Conservation (phyloP, 2,113 vertebrate genomes). For the Xiphophorus maculatus region DNA sequence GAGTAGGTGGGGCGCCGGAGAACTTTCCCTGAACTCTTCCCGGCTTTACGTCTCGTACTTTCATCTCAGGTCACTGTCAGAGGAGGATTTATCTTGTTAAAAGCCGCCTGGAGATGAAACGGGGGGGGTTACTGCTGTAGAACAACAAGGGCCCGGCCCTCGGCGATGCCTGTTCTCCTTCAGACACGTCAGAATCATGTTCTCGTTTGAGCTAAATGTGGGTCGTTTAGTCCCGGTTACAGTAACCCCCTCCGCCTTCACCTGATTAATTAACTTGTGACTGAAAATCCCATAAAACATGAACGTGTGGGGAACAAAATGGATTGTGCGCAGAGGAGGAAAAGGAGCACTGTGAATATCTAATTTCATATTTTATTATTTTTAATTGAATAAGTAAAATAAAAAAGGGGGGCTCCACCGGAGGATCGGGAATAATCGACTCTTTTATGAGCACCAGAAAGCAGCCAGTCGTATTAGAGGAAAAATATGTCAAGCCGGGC, state of each 20-base stretch:
- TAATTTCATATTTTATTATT: slow-evolving; percentile 34
- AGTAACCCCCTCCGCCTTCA: slow-evolving; percentile 13
- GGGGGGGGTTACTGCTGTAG: slow-evolving; percentile 21
- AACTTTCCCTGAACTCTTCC: slow-evolving; percentile 80
- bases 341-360: slow-evolving; percentile 21
- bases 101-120: slow-evolving; percentile 67
- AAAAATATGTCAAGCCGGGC: slow-evolving; percentile 29
- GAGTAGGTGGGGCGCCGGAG: slow-evolving; percentile 46
- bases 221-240: slow-evolving; percentile 39
- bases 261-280: slow-evolving; percentile 55
- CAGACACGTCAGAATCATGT: slow-evolving; percentile 25
- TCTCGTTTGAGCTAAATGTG: slow-evolving; percentile 56
- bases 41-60: slow-evolving; percentile 72
- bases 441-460: slow-evolving; percentile 26
- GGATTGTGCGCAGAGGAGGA: slow-evolving; percentile 9
- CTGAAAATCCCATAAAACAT: slow-evolving; percentile 19
- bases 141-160: slow-evolving; percentile 35
- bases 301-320: slow-evolving; percentile 20
- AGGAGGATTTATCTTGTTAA: slow-evolving; percentile 73
- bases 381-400: slow-evolving; percentile 47
- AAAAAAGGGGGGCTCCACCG: slow-evolving; percentile 6
- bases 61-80: slow-evolving; percentile 80
- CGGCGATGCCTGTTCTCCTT: slow-evolving; percentile 24
- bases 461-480: not conserved
- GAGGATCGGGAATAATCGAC: slow-evolving; percentile 24